phyloP scores from a whole-genome alignment of 2,113 vertebrate genomes.

The Cebidichthys violaceus region DNA sequence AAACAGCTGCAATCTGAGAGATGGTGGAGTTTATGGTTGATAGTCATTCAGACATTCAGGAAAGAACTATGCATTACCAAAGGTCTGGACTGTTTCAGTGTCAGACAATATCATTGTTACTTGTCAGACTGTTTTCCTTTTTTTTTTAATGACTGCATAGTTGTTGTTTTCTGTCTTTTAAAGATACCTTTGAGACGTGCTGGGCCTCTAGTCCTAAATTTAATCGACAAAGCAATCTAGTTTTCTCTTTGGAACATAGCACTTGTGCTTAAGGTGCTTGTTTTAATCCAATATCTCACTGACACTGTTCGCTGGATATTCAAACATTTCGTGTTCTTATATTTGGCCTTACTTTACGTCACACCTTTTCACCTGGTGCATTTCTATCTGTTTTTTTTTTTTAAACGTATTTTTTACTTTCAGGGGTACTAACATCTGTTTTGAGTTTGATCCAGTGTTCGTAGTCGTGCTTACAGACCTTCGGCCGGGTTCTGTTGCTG shows the following conservation, averaged over 20 bases:
- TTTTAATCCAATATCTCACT: conserved; percentile 7
- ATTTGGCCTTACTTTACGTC: conserved; percentile 67
- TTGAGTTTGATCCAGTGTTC: neutral
- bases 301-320: conserved; percentile 40
- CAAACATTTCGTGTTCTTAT: conserved; percentile 38
- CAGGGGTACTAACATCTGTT: conserved; percentile 44
- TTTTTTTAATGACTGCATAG: conserved; percentile 1
- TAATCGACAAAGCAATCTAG: conserved; percentile 10
- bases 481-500: conserved; percentile 1
- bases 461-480: conserved; percentile 5
- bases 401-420: conserved; percentile 43
- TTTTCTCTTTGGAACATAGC: conserved; percentile 15
- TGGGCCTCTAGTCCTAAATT: conserved; percentile 3
- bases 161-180: conserved; percentile 15
- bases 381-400: conserved; percentile 17
- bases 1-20: conserved; percentile 20
- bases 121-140: conserved; percentile 32
- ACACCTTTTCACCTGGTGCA: conserved; percentile 41
- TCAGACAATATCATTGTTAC: conserved; percentile 36
- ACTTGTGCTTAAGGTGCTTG: neutral
- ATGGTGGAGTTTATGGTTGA: neutral
- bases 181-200: conserved; percentile 8
- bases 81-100: conserved; percentile 76
- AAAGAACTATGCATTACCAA: conserved; percentile 87
- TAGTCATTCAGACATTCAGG: conserved; percentile 42